These are phyloP conservation scores for Diabrotica undecimpunctata DNA, from an alignment of 1,140 invertebrate genomes.

Conservation along the genomic window DNA sequence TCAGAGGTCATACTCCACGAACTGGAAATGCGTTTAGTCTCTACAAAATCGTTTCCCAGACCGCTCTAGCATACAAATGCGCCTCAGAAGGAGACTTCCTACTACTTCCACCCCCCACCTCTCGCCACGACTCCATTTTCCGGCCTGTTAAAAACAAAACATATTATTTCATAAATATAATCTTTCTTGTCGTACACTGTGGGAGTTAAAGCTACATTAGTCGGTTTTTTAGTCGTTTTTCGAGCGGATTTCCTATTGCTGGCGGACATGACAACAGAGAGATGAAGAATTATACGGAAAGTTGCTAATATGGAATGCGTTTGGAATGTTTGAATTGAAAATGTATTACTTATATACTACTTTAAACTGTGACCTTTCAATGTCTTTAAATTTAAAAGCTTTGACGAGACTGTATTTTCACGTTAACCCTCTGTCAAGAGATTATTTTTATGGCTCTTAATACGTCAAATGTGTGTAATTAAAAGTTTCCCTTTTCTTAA, in stretches of 20 bases:
- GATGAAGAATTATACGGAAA: too few species aligned
- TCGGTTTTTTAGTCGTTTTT: constrained; percentile 6
- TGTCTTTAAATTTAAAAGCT: too few species aligned
- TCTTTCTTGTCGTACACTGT: constrained; percentile 5
- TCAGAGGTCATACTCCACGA: constrained; percentile 3
- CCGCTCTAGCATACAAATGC: constrained; percentile 4
- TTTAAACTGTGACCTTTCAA: too few species aligned
- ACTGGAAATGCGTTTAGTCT: constrained; percentile 14
- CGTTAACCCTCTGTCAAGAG: too few species aligned
- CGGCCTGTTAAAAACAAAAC: constrained; percentile 8
- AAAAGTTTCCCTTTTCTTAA: too few species aligned
- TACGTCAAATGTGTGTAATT: too few species aligned
- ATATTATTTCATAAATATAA: constrained; percentile 18
- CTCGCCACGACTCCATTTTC: constrained; percentile 3
- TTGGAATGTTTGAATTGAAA: too few species aligned
- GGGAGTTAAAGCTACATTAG: constrained; percentile 10
- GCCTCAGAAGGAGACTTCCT: background rate
- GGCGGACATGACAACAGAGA: background rate
- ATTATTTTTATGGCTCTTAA: too few species aligned
- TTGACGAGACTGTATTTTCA: too few species aligned
- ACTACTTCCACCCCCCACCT: background rate
- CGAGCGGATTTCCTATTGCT: constrained; percentile 5
- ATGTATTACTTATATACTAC: too few species aligned
- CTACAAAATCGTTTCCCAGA: constrained; percentile 10
- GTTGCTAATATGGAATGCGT: too few species aligned